phyloP scores from a whole-genome alignment of 2,113 vertebrate genomes.

The Chaetura pelagica region DNA sequence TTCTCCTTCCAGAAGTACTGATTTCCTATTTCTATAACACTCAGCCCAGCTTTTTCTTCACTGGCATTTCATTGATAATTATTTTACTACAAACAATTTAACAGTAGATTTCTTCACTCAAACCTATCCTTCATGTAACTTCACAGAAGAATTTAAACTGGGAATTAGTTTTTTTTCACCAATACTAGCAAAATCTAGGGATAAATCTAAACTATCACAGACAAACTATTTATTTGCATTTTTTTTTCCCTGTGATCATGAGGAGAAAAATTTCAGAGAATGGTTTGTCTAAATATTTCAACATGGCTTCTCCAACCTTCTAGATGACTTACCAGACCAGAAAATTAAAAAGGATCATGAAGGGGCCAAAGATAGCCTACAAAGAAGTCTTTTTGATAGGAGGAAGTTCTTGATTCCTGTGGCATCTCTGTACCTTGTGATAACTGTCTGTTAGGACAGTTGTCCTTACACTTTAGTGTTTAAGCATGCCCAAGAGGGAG shows the following conservation, averaged over 20 bases:
- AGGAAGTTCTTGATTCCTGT: not conserved
- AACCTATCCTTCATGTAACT: not conserved
- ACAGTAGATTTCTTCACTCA: not conserved
- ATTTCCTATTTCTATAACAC: not conserved
- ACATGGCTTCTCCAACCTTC: not conserved
- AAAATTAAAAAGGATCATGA: not conserved
- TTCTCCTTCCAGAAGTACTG: not conserved
- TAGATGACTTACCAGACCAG: not conserved
- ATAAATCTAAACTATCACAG: not conserved
- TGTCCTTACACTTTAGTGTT: not conserved
- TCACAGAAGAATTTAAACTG: not conserved
- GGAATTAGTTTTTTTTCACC: not conserved
- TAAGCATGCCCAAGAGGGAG: not conserved
- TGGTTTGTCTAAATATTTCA: not conserved
- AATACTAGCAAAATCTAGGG: not conserved
- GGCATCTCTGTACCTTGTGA: not conserved
- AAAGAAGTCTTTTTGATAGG: not conserved
- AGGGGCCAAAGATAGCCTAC: not conserved
- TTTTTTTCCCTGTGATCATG: fast-evolving
- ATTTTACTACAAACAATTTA: not conserved
- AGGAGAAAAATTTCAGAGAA: not conserved
- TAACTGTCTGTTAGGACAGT: not conserved
- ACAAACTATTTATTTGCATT: not conserved
- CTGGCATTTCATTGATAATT: not conserved
- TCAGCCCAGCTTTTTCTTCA: not conserved